Evolutionary conservation across 2,888 invertebrate species (phyloP), one percentile per base, ranked within the genome.

Genomic region (Lycia hirtaria): DNA sequence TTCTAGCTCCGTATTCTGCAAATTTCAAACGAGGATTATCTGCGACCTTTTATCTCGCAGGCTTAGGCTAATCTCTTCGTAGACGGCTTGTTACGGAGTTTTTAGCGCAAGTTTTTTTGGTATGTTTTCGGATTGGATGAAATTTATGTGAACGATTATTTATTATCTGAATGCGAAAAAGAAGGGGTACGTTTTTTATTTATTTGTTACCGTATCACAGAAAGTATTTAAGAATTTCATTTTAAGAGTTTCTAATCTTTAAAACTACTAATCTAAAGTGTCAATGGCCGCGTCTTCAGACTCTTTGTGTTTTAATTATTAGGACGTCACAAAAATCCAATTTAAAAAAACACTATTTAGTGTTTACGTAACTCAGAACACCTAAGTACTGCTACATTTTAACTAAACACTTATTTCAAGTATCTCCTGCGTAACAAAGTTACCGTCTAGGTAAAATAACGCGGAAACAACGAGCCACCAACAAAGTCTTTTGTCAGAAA

Each of bases 61-160:
- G 51, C 22, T 51, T 51, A 51, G 15, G 32, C 51, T 60, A 60
- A 60, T 60, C 60, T 60, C 48, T 56, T 49, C 47, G 56, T 56
- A 52, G 60, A 56, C 55, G 40, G 55, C 55, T 52, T 52, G 55
- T 56, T 55, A 51, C 50, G 15, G 55, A 60, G 43, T 60, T 60
- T 60, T 49, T 28, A 43, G 45, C 10, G 43, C 37, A 56, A 51
- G 45, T 56, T 56, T 56, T 56, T 38, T 32, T 12, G 38, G 44
- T 35, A 20, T 44, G 43, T 43, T 43, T 56, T 55, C 10, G 32
- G 47, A 47, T 35, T 35, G 26, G 24, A 10, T 30, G 5, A 47
- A 35, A 35, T 44, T 44, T 30, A 30, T 30, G 44, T 14, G 19
- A 32, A 20, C 17, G 17, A 20, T 30, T 32, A 44, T 7, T 17